Conservation (phyloP, 35 echinoderm and acorn worm genomes). For the Nesometra sesokonis region DNA sequence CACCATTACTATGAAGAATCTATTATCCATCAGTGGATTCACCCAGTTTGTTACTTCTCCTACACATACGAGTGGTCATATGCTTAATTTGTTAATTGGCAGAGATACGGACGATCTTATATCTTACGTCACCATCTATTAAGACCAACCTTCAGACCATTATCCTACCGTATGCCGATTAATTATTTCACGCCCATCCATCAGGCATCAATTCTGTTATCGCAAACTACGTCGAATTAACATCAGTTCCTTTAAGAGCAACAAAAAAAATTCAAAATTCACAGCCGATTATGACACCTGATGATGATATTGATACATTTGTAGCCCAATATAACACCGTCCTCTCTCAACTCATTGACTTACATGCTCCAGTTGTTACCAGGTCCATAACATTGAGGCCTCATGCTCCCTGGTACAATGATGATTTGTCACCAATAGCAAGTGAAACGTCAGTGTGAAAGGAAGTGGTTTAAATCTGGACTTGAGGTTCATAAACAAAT, state of each 20-base stretch:
- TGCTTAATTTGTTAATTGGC: constrained; percentile 37
- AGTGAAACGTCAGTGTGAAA: constrained; percentile 29
- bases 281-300: neutral
- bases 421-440: constrained; percentile 15
- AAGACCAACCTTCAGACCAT: constrained; percentile 53
- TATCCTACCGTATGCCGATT: neutral
- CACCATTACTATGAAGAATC: constrained; percentile 13
- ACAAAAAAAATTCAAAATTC: constrained; percentile 28
- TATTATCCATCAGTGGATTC: constrained; percentile 18
- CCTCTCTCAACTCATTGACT: constrained; percentile 7
- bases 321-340: constrained; percentile 22
- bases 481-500: constrained; percentile 25
- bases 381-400: constrained; percentile 9
- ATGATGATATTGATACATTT: neutral
- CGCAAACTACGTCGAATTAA: constrained; percentile 23
- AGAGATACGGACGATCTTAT: constrained; percentile 17
- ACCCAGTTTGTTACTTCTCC: constrained; percentile 30
- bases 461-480: constrained; percentile 8
- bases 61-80: constrained; percentile 35
- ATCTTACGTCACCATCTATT: constrained; percentile 5
- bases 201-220: neutral
- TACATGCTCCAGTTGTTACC: constrained; percentile 25
- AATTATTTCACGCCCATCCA: neutral
- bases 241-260: constrained; percentile 1
- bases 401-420: constrained; percentile 33